Percentiles rank a stretch among this genome's conserved stretches.
Conservation (phyloP, 2,113 vertebrate genomes). For the Heterochromis multidens region DNA sequence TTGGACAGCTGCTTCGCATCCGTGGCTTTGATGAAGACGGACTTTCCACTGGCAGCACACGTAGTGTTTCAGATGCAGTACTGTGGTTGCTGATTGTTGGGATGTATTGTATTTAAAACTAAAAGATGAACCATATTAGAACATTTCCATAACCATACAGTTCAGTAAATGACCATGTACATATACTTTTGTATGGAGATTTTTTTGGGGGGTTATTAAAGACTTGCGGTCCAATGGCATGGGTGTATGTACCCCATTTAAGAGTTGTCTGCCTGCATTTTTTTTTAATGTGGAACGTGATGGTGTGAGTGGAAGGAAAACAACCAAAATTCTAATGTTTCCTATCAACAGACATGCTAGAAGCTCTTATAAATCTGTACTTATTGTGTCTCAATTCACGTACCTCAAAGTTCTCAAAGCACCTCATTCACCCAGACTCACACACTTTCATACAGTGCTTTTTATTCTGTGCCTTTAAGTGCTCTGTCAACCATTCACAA, state of each 20-base stretch:
- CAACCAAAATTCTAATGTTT: neutral
- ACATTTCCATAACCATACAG: conserved; percentile 65
- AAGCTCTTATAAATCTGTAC: neutral
- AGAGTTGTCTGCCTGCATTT: conserved; percentile 1
- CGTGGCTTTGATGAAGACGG: conserved; percentile 8
- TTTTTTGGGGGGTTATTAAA: conserved; percentile 78
- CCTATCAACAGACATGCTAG: neutral
- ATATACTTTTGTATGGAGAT: conserved; percentile 78
- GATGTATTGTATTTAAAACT: conserved; percentile 61
- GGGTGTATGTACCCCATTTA: conserved; percentile 37
- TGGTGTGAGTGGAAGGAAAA: neutral
- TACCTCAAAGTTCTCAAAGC: neutral
- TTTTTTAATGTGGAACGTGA: neutral
- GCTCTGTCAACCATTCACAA: no score
- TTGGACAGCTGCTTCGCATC: conserved; percentile 28
- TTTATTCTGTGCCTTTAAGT: no score
- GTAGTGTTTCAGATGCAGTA: conserved; percentile 27
- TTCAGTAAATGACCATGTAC: conserved; percentile 70
- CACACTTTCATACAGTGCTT: no score
- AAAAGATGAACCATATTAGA: conserved; percentile 29
- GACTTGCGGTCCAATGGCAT: conserved; percentile 66
- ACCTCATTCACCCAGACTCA: neutral
- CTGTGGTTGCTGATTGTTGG: conserved; percentile 48
- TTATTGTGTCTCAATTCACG: neutral
- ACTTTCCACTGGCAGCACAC: neutral